phyloP scores from a whole-genome alignment of 2,113 vertebrate genomes.

The Leucosticte australis region DNA sequence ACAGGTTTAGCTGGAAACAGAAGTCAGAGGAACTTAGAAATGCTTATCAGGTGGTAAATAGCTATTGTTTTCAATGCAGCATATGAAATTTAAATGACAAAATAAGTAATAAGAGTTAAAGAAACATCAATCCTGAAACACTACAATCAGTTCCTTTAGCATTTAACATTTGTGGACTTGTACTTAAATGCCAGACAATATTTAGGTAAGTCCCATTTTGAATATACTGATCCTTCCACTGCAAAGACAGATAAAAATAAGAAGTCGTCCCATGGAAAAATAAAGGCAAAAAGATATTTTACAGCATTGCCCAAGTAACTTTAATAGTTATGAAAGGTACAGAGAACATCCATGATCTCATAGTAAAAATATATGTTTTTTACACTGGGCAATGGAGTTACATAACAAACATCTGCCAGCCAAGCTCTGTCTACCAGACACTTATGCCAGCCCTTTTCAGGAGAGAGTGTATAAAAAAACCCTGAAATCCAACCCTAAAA shows the following conservation, averaged over 20 bases:
- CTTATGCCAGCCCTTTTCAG: neutral
- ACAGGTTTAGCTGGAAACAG: neutral
- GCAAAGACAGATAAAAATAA: neutral
- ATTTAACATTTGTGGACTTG: neutral
- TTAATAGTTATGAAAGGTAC: neutral
- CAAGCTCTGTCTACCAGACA: neutral
- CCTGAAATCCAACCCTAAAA: rapidly evolving
- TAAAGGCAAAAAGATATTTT: neutral
- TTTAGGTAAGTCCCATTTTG: neutral
- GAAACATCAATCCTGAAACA: neutral
- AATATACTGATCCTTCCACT: neutral
- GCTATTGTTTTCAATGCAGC: neutral
- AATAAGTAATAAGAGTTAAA: neutral
- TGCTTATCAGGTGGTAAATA: neutral
- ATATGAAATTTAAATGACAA: neutral
- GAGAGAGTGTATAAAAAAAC: neutral
- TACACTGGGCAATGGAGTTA: neutral
- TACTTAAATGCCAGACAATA: neutral
- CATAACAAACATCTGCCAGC: neutral
- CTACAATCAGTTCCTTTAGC: neutral
- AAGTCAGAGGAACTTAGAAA: neutral
- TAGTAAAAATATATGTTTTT: constrained; percentile 25
- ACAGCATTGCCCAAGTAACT: neutral
- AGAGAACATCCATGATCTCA: neutral
- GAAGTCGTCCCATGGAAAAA: neutral